Evolutionary conservation across 2,888 invertebrate species (phyloP).

Genomic region (Lamproptera curius): DNA sequence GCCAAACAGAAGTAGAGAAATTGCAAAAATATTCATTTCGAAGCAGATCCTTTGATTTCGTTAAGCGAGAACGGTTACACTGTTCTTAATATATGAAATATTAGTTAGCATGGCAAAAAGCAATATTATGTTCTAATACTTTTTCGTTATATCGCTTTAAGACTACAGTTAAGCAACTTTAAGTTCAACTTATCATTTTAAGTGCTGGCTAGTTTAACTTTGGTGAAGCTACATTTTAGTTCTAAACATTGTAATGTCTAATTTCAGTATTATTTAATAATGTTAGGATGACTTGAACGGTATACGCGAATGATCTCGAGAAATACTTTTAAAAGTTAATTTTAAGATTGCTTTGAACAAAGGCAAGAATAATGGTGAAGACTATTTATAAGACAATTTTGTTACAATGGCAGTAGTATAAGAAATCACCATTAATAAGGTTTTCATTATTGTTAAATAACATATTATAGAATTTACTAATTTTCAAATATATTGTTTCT

Average conservation of each 20-base stretch:
- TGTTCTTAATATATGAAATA: slow-evolving; percentile 19
- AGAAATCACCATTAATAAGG: too few relatives aligned
- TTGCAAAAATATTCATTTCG: neutral
- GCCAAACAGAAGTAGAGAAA: too few relatives aligned
- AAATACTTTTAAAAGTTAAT: too few relatives aligned
- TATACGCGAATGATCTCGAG: neutral
- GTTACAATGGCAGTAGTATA: too few relatives aligned
- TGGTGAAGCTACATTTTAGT: slow-evolving; percentile 53
- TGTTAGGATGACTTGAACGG: neutral
- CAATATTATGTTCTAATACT: slow-evolving; percentile 2
- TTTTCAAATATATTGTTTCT: too few relatives aligned
- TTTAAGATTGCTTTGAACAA: too few relatives aligned
- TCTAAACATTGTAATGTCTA: slow-evolving; percentile 48
- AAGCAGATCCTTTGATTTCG: slow-evolving; percentile 18
- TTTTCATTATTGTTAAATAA: too few relatives aligned
- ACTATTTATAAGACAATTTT: too few relatives aligned
- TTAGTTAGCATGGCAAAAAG: slow-evolving; percentile 8
- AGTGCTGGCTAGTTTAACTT: slow-evolving; percentile 65
- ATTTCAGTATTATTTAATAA: slow-evolving; percentile 27
- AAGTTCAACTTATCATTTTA: slow-evolving; percentile 47
- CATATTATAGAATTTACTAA: too few relatives aligned
- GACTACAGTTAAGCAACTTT: slow-evolving; percentile 43
- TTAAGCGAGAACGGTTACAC: slow-evolving; percentile 15
- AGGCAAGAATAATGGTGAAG: too few relatives aligned
- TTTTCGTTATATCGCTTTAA: slow-evolving; percentile 26